Conservation (phyloP, 2,888 invertebrate genomes). For the Pycnomerus fuliginosus region DNA sequence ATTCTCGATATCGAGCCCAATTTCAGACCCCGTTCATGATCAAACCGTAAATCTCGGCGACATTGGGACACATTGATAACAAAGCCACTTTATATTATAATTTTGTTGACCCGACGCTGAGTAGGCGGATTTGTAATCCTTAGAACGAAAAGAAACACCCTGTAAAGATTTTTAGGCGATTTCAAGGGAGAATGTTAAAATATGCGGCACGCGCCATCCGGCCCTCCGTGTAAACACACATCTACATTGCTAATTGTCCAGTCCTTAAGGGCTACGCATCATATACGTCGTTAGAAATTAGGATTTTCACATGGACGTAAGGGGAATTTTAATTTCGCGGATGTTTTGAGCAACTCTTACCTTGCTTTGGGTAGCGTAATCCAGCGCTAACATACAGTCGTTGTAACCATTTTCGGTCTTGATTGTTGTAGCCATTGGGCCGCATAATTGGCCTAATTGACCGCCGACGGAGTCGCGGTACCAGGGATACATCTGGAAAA, state of each 20-base stretch:
- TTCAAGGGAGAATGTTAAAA: not conserved
- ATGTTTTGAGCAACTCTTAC: slow-evolving; percentile 51
- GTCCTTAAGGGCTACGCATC: no score
- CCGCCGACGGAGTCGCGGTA: slow-evolving; percentile 62
- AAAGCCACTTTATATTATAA: no score
- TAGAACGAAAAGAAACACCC: no score
- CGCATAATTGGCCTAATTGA: slow-evolving; percentile 58
- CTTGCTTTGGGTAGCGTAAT: slow-evolving; percentile 67
- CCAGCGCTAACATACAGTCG: slow-evolving; percentile 70
- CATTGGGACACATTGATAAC: no score
- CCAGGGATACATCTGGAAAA: slow-evolving; percentile 62
- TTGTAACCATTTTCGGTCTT: slow-evolving; percentile 68
- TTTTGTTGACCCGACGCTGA: no score
- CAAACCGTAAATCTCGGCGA: no score
- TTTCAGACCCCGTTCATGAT: no score
- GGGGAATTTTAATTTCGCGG: slow-evolving; percentile 18
- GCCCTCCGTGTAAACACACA: slow-evolving; percentile 11
- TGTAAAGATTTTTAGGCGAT: no score
- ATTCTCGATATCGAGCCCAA: no score
- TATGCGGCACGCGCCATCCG: slow-evolving; percentile 10
- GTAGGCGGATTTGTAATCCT: no score
- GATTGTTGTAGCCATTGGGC: slow-evolving; percentile 61
- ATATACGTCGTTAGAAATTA: no score
- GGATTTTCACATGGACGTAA: no score
- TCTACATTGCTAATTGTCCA: slow-evolving; percentile 23